phyloP scores from a whole-genome alignment of 2,888 invertebrate genomes.

The Linhomoeus sp. region DNA sequence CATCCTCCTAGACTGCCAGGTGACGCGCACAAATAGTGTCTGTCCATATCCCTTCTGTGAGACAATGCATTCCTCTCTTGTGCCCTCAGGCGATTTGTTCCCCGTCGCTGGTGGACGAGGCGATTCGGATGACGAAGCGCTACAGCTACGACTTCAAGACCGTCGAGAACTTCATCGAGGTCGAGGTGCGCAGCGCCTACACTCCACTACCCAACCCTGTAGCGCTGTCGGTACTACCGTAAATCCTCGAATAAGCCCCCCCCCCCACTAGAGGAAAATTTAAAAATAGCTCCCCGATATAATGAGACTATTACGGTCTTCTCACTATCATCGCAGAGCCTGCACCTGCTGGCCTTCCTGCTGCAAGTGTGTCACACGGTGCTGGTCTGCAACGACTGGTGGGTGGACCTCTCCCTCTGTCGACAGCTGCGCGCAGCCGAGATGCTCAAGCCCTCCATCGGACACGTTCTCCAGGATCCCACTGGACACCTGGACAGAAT shows the following conservation, averaged over 20 bases:
- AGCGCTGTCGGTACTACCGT: no score
- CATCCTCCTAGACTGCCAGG: constrained; percentile 65
- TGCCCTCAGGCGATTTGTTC: constrained; percentile 7
- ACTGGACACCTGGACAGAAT: constrained; percentile 38
- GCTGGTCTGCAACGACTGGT: constrained; percentile 70
- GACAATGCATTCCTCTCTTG: constrained; percentile 32
- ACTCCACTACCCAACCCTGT: no score
- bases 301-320: no score
- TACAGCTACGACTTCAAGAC: constrained; percentile 9
- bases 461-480: constrained; percentile 34
- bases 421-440: constrained; percentile 58
- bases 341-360: constrained; percentile 60
- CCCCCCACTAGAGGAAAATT: background rate
- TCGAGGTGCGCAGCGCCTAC: constrained; percentile 19
- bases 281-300: no score
- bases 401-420: constrained; percentile 42
- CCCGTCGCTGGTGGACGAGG: constrained; percentile 9
- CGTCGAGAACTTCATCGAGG: constrained; percentile 8
- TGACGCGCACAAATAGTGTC: constrained; percentile 7
- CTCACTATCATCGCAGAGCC: constrained; percentile 43
- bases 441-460: constrained; percentile 59
- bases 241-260: background rate
- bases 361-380: constrained; percentile 75
- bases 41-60: background rate
- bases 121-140: constrained; percentile 14